Conservation (phyloP, 2,113 vertebrate species). For the Lophotis ruficrista region DNA sequence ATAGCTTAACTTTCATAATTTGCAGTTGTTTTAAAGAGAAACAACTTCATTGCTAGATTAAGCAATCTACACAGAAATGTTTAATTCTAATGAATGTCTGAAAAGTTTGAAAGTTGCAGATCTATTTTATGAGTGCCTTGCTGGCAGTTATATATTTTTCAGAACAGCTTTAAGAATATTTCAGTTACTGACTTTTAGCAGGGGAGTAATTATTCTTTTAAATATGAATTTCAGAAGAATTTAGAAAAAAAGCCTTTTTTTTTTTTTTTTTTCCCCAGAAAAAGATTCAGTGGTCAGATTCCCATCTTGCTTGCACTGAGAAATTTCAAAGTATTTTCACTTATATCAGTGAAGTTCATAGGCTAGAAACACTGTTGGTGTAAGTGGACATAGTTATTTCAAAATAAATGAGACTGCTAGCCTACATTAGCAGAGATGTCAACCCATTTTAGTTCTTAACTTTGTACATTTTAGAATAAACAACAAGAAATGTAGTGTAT, state of each 20-base stretch:
- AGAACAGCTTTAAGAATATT: conserved; percentile 10
- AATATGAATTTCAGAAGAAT: not conserved
- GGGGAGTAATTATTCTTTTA: conserved; percentile 32
- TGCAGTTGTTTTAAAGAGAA: conserved; percentile 50
- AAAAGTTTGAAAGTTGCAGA: conserved; percentile 27
- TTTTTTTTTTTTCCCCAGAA: not conserved
- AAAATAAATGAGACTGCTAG: not conserved
- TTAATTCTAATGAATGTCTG: not conserved
- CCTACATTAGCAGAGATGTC: not conserved
- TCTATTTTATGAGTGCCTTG: conserved; percentile 47
- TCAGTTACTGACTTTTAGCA: conserved; percentile 5
- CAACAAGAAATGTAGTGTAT: not conserved
- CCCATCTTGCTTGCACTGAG: not conserved
- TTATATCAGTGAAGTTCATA: not conserved
- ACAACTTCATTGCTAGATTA: not conserved
- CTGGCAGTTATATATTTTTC: conserved; percentile 45
- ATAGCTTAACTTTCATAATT: conserved; percentile 57
- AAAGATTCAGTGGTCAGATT: not conserved
- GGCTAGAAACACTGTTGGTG: not conserved
- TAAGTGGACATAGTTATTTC: not conserved
- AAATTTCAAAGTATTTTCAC: not conserved
- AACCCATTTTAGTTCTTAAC: not conserved
- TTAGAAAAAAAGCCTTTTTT: not conserved
- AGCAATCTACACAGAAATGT: not conserved
- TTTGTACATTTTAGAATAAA: not conserved